Percentiles rank a stretch among this genome's conserved stretches.
These are phyloP conservation scores for Torymus texanus DNA, from an alignment of 2,888 invertebrate genomes.

Conservation along the genomic window DNA sequence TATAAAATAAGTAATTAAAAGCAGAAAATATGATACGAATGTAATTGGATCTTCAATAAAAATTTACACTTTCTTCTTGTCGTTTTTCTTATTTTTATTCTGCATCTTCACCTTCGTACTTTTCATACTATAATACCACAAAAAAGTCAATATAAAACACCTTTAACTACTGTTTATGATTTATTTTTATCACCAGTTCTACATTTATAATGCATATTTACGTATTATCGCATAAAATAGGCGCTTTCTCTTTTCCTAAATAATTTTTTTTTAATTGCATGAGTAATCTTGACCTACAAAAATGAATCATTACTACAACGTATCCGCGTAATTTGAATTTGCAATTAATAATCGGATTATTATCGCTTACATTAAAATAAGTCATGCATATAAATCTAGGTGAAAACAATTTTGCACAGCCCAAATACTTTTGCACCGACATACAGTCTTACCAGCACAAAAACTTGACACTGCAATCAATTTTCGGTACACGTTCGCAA, in stretches of 20 bases:
- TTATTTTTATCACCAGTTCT: background rate
- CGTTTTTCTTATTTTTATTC: too few relatives aligned
- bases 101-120: too few relatives aligned
- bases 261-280: conserved; percentile 17
- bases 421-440: background rate
- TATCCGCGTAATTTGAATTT: background rate
- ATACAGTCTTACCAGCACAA: background rate
- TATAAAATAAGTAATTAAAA: too few relatives aligned
- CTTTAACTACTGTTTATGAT: too few relatives aligned
- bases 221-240: background rate
- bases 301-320: background rate
- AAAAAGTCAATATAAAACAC: too few relatives aligned
- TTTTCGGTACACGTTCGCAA: too few relatives aligned
- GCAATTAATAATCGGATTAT: conserved; percentile 19
- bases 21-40: too few relatives aligned
- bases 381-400: conserved; percentile 1
- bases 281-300: conserved; percentile 31
- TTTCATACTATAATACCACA: too few relatives aligned
- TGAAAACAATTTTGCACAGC: background rate
- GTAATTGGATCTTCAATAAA: too few relatives aligned
- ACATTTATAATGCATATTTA: background rate
- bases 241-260: conserved; percentile 23
- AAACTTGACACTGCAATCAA: too few relatives aligned
- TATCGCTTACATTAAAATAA: conserved; percentile 1
- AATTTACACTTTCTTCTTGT: too few relatives aligned